A percentile compares a stretch with the other conserved stretches of the same genome.
These are phyloP conservation scores for Prietella phreatophila DNA, from an alignment of 2,113 vertebrate species.

Conservation along the genomic window DNA sequence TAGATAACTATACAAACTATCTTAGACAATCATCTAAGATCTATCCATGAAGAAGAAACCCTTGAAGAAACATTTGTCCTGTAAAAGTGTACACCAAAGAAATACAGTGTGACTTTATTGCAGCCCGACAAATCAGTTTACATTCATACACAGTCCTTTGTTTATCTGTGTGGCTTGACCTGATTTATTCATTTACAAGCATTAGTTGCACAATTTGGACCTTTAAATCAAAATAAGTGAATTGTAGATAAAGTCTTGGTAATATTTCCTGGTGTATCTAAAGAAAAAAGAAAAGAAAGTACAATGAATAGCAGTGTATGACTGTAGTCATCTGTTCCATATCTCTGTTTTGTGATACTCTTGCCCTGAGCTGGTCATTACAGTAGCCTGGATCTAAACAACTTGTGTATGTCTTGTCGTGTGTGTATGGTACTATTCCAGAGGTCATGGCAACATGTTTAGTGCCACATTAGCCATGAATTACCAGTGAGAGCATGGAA, in stretches of 20 bases:
- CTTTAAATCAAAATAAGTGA: not conserved
- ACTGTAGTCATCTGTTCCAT: constrained; percentile 5
- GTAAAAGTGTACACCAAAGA: not conserved
- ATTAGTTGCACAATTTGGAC: not conserved
- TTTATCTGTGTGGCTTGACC: not conserved
- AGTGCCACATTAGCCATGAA: constrained; percentile 13
- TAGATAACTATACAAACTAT: not conserved
- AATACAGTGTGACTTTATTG: not conserved
- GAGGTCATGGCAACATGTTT: not conserved
- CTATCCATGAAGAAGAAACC: not conserved
- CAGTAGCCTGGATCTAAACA: not conserved
- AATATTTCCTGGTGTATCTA: not conserved
- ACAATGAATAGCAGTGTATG: constrained; percentile 6
- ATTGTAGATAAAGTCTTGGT: not conserved
- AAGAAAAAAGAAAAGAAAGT: constrained; percentile 10
- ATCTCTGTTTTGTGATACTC: constrained; percentile 22
- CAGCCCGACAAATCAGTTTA: not conserved
- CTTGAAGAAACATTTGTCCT: constrained; percentile 44
- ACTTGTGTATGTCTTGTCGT: not conserved
- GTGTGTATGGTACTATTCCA: not conserved
- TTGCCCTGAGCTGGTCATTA: constrained; percentile 20
- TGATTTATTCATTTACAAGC: not conserved
- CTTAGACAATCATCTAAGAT: not conserved
- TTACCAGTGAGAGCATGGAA: not conserved
- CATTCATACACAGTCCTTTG: not conserved